Evolutionary conservation across 2,797 vertebrate species (phyloP).

Genomic region (Pygocentrus nattereri): DNA sequence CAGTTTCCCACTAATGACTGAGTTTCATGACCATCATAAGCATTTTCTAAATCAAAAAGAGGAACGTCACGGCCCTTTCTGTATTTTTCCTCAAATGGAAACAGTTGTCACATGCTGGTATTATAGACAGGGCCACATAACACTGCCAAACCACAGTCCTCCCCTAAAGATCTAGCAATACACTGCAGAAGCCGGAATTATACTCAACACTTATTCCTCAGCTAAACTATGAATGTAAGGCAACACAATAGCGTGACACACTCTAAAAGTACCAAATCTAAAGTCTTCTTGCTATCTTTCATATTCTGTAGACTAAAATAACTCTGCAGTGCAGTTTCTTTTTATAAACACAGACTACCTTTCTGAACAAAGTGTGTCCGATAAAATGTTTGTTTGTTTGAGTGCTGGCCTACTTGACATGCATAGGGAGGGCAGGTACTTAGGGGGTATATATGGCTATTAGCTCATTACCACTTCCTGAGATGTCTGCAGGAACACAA

Average conservation of each 20-base stretch:
- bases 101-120: constrained; percentile 4
- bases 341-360: constrained; percentile 22
- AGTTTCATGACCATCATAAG: background rate
- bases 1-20: background rate
- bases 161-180: background rate
- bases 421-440: constrained; percentile 32
- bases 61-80: background rate
- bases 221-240: constrained; percentile 7
- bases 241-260: background rate
- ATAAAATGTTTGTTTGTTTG: constrained; percentile 51
- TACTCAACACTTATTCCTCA: background rate
- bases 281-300: constrained; percentile 1
- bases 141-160: background rate
- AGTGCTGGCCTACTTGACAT: constrained; percentile 39
- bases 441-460: constrained; percentile 36
- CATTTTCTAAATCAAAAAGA: background rate
- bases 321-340: constrained; percentile 1
- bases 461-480: constrained; percentile 54
- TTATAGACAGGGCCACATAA: background rate
- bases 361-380: background rate
- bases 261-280: constrained; percentile 4
- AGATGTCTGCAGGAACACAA: constrained; percentile 8
- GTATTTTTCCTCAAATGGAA: background rate
- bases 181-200: background rate
- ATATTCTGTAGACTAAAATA: background rate